Evolutionary conservation across 2,888 invertebrate species (phyloP), one percentile per base, ranked within the genome.

Genomic region (Drosophila mayaguana): DNA sequence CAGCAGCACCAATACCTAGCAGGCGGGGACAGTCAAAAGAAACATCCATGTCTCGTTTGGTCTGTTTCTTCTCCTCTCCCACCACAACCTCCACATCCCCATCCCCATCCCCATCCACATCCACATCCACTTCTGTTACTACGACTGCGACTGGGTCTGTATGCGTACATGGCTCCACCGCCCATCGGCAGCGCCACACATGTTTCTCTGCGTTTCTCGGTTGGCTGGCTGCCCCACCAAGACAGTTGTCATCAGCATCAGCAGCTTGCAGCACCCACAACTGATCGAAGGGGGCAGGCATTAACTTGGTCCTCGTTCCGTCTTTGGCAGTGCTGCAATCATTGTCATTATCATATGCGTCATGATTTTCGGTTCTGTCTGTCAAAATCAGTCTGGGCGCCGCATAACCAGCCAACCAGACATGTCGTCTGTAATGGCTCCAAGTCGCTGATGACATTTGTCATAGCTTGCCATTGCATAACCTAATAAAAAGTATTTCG

Each of bases 271-370:
- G 71, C 70, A 59, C 59, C 46, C 59, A 55, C 66, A 60, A 59
- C 75, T 46, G 75, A 63, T 72, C 66, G 51, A 51, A 20, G 55
- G 25, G 43, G 54, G 22, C 42, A 11, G 50, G 25, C 68, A 53
- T 40, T 62, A 53, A 25, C 71, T 59, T 72, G 63, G 16, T 57
- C 45, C 4, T 18, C 57, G 20, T 32, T 34, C 56, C 62, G 18
- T 60, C 45, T 43, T 69, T 63, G 55, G 59, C 72, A 68, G 70
- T 63, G 76, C 48, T 79, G 83, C 82, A 81, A 79, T 83, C 86
- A 79, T 86, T 86, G 82, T 83, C 81, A 84, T 84, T 85, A 87
- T 83, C 87, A 87, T 84, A 80, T 83, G 86, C 80, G 78, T 80
- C 85, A 85, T 80, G 80, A 83, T 81, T 83, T 86, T 80, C 65